Percentiles rank a stretch among this genome's conserved stretches.
Evolutionary conservation across 2,888 invertebrate species (phyloP).

Genomic region (Gisinianus flammeolus): DNA sequence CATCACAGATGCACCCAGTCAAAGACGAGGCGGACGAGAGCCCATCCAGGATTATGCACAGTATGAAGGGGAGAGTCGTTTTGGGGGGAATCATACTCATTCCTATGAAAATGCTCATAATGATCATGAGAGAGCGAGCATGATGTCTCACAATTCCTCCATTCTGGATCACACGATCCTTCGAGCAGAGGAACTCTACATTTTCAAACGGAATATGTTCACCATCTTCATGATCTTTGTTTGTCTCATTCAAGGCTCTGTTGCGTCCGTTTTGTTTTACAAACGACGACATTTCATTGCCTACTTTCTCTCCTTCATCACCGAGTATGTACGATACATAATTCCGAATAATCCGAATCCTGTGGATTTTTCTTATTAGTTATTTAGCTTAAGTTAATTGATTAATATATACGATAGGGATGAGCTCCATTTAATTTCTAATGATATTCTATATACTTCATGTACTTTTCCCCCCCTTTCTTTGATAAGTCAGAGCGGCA

Average conservation of each 20-base stretch:
- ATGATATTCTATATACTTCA: neutral
- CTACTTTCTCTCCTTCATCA: conserved; percentile 12
- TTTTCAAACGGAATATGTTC: neutral
- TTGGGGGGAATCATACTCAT: too few relatives aligned
- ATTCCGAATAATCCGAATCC: too few relatives aligned
- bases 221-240: neutral
- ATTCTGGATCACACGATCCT: neutral
- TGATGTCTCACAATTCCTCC: too few relatives aligned
- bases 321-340: too few relatives aligned
- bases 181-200: neutral
- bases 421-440: neutral
- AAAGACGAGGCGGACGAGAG: neutral
- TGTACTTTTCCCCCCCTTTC: neutral
- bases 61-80: neutral
- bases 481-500: neutral
- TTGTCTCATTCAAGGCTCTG: neutral
- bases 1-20: neutral
- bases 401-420: too few relatives aligned
- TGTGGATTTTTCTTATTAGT: neutral
- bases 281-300: neutral
- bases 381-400: neutral
- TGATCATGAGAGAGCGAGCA: too few relatives aligned
- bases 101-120: too few relatives aligned
- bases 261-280: neutral
- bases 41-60: neutral